phyloP scores from a whole-genome alignment of 2,797 vertebrate species.

The Petrocephalus schoutedeni region DNA sequence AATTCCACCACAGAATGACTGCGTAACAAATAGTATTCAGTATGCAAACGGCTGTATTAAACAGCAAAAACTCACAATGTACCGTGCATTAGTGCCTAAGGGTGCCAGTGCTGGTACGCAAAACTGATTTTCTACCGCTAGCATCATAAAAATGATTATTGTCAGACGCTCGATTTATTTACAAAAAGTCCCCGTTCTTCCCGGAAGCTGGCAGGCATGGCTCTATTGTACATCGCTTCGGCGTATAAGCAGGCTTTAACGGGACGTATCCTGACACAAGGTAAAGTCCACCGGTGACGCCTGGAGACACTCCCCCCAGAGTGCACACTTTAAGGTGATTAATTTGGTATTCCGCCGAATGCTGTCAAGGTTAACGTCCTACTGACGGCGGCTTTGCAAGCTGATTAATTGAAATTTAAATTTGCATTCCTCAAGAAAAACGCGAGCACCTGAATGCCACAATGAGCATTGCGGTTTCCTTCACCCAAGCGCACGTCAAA shows the following conservation, averaged over 20 bases:
- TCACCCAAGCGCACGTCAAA: not conserved
- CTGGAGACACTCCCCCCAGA: not conserved
- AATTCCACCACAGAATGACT: slow-evolving; percentile 19
- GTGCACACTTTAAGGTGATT: slow-evolving; percentile 3
- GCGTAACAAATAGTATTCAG: not conserved
- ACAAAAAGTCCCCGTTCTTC: not conserved
- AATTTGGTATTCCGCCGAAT: not conserved
- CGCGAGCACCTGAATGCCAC: not conserved
- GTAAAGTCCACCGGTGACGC: not conserved
- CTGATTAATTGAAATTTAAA: slow-evolving; percentile 18
- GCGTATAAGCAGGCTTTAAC: slow-evolving; percentile 13
- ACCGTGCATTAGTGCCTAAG: not conserved
- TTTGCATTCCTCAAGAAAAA: not conserved
- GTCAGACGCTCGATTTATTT: slow-evolving; percentile 11
- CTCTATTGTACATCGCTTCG: not conserved
- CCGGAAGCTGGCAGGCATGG: not conserved
- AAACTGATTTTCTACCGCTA: not conserved
- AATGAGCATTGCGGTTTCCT: not conserved
- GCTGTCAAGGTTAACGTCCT: not conserved
- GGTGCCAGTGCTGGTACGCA: not conserved
- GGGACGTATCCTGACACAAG: slow-evolving; percentile 10
- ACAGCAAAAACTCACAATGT: not conserved
- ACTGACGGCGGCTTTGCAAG: slow-evolving; percentile 9
- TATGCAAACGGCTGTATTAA: not conserved
- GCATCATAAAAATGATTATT: slow-evolving; percentile 15